phyloP scores from a whole-genome alignment of 2,888 invertebrate species.

The Microdon myrmicae region DNA sequence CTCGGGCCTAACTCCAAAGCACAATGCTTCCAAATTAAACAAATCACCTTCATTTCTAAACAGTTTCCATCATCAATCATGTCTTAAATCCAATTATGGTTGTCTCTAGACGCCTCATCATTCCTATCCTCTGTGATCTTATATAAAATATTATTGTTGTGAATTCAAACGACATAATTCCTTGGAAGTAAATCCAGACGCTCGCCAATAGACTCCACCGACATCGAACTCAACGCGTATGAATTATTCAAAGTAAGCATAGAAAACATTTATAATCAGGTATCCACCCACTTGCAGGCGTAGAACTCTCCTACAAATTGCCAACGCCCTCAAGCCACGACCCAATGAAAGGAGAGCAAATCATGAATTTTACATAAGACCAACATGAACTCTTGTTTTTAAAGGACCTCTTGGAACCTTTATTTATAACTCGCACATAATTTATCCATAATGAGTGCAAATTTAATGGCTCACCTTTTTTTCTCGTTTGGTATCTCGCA shows the following conservation, averaged over 20 bases:
- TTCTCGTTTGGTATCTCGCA: conserved; percentile 33
- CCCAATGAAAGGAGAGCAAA: too few relatives aligned
- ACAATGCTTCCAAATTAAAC: too few relatives aligned
- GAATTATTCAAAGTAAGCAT: conserved; percentile 38
- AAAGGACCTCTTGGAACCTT: conserved; percentile 15
- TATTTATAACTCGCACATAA: conserved; percentile 20
- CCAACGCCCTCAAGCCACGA: conserved; percentile 14
- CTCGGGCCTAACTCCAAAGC: too few relatives aligned
- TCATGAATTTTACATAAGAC: conserved; percentile 41
- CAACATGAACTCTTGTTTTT: conserved; percentile 19
- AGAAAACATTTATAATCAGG: conserved; percentile 21
- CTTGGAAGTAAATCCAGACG: not conserved
- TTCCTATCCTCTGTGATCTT: too few relatives aligned
- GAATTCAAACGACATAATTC: conserved; percentile 12
- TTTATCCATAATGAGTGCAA: conserved; percentile 14
- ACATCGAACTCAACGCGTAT: conserved; percentile 10
- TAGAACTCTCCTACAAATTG: not conserved
- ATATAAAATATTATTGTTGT: conserved; percentile 15
- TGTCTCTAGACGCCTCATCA: too few relatives aligned
- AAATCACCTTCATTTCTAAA: too few relatives aligned
- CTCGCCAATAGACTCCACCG: not conserved
- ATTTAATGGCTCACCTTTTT: not conserved
- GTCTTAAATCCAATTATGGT: too few relatives aligned
- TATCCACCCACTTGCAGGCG: conserved; percentile 6
- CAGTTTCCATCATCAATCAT: too few relatives aligned